phyloP scores from a whole-genome alignment of 2,888 invertebrate genomes.

The Lissocephala sabroskyi region DNA sequence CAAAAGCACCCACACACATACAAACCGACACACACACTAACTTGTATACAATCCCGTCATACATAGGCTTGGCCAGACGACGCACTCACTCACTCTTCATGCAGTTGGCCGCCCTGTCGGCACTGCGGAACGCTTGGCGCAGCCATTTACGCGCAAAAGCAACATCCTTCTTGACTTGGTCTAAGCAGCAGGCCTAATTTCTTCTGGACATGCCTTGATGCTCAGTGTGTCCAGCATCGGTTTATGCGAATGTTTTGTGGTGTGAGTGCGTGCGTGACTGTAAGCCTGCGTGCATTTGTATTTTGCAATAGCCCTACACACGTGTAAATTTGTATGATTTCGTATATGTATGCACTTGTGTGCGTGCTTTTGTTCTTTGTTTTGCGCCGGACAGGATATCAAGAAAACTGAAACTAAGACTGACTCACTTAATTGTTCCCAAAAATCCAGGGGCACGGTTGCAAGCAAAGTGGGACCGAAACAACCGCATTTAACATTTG shows the following conservation, averaged over 20 bases:
- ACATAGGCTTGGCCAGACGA: slow-evolving; percentile 11
- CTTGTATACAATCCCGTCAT: slow-evolving; percentile 19
- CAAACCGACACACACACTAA: slow-evolving; percentile 14
- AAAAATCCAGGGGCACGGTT: slow-evolving; percentile 9
- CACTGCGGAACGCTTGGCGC: slow-evolving; percentile 20
- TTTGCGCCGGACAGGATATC: not conserved
- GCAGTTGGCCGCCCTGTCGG: slow-evolving; percentile 32
- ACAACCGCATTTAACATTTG: slow-evolving; percentile 21
- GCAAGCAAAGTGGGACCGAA: slow-evolving; percentile 29
- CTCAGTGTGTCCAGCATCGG: not conserved
- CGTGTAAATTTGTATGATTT: too few relatives aligned
- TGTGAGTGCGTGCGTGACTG: slow-evolving; percentile 2
- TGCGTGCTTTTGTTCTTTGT: slow-evolving; percentile 9
- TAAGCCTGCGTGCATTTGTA: not conserved
- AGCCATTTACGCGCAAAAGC: slow-evolving; percentile 12
- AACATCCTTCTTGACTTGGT: slow-evolving; percentile 59
- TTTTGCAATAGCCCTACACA: too few relatives aligned
- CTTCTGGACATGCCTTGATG: slow-evolving; percentile 20
- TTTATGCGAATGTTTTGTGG: too few relatives aligned
- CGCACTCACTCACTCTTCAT: slow-evolving; percentile 19
- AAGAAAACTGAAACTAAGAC: too few relatives aligned
- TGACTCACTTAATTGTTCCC: too few relatives aligned
- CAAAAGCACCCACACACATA: slow-evolving; percentile 11
- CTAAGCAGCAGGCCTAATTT: slow-evolving; percentile 53
- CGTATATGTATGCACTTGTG: too few relatives aligned